phyloP scores from a whole-genome alignment of 2,888 invertebrate genomes.

The Leptarthrus brevirostris region DNA sequence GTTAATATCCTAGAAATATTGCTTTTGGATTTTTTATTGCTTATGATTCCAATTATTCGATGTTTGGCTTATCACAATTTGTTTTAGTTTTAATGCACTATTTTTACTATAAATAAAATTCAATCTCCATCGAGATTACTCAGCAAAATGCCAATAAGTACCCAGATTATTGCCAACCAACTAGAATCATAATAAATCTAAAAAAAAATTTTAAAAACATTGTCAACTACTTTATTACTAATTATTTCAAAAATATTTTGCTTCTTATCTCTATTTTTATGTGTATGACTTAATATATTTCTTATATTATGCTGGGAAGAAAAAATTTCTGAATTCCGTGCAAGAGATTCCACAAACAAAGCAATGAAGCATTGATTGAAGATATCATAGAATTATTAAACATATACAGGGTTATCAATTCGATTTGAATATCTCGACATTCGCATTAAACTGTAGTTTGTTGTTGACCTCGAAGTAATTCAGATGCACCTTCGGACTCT shows the following conservation, averaged over 20 bases:
- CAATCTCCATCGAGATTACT: constrained; percentile 42
- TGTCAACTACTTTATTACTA: background rate
- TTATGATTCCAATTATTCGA: constrained; percentile 50
- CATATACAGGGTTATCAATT: no score
- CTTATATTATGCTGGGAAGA: background rate
- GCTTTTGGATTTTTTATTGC: constrained; percentile 46
- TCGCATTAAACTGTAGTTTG: no score
- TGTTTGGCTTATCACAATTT: constrained; percentile 46
- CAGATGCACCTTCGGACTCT: no score
- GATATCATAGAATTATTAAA: no score
- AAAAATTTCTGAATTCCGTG: background rate
- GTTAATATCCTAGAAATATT: constrained; percentile 31
- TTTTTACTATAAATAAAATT: constrained; percentile 2
- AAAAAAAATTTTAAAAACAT: constrained; percentile 39
- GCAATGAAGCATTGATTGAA: no score
- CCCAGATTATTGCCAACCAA: constrained; percentile 47
- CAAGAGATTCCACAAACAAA: no score
- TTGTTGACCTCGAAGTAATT: no score
- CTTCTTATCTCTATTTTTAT: background rate
- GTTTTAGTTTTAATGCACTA: constrained; percentile 28
- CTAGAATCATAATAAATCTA: constrained; percentile 46
- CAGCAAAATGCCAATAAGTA: constrained; percentile 51
- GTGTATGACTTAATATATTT: background rate
- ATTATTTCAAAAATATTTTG: background rate
- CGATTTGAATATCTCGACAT: no score